Evolutionary conservation across 2,797 vertebrate species (phyloP).

Genomic region (Geotria australis): DNA sequence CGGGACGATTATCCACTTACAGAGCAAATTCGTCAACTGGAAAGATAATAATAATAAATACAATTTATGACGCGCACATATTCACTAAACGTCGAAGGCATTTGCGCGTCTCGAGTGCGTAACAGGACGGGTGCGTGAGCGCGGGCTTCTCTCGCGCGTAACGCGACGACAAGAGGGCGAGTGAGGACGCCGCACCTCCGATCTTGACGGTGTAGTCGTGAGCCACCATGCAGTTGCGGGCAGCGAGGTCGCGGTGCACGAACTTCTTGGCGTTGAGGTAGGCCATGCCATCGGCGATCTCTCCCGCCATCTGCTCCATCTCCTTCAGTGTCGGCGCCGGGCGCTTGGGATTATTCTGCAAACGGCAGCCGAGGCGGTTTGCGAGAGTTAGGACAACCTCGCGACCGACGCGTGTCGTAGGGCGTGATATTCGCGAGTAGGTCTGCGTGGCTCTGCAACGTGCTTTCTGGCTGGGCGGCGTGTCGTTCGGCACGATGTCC

Average conservation of each 20-base stretch:
- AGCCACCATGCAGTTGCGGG: constrained; percentile 93
- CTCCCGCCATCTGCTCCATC: constrained; percentile 97
- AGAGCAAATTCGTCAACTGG: neutral
- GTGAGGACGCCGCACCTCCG: constrained; percentile 26
- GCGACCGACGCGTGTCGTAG: too few relatives aligned
- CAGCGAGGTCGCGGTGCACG: constrained; percentile 82
- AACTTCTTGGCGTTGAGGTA: constrained; percentile 99
- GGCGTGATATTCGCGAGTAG: too few relatives aligned
- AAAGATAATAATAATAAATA: too few relatives aligned
- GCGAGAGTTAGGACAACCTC: too few relatives aligned
- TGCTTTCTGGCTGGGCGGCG: too few relatives aligned
- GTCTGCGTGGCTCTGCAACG: too few relatives aligned
- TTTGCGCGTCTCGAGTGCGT: too few relatives aligned
- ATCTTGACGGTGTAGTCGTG: constrained; percentile 98
- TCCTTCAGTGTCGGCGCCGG: constrained; percentile 65
- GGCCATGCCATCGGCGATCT: constrained; percentile 91
- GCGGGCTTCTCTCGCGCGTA: neutral
- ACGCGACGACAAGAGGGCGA: neutral
- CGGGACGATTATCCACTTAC: neutral
- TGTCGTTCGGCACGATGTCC: too few relatives aligned
- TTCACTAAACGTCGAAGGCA: neutral
- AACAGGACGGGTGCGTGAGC: too few relatives aligned
- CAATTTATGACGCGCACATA: fast-evolving
- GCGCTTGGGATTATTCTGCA: constrained; percentile 35
- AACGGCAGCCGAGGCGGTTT: neutral